phyloP scores from a whole-genome alignment of 2,113 vertebrate genomes.

The Coracopsis vasa region DNA sequence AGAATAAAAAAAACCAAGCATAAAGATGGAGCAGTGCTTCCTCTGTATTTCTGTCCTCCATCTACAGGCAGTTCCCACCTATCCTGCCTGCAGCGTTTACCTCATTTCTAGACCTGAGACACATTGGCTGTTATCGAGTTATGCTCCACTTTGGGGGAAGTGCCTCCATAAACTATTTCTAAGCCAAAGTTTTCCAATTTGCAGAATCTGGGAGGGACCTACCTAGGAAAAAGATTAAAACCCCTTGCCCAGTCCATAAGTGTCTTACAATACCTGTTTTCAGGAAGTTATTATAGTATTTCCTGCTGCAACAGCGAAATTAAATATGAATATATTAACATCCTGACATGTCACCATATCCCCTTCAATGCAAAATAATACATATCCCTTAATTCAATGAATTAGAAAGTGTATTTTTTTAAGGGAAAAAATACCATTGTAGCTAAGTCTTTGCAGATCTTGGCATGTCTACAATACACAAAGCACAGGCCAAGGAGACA shows the following conservation, averaged over 20 bases:
- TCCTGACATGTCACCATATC: neutral
- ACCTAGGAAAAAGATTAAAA: neutral
- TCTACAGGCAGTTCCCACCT: neutral
- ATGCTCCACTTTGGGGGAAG: neutral
- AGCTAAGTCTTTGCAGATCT: constrained; percentile 36
- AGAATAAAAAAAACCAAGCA: neutral
- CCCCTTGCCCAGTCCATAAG: neutral
- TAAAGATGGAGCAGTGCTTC: neutral
- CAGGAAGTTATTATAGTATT: neutral
- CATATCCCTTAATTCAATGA: constrained; percentile 4
- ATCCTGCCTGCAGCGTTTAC: neutral
- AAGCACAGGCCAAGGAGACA: neutral
- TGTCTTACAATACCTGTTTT: neutral
- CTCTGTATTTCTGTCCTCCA: neutral
- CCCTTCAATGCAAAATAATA: constrained; percentile 7
- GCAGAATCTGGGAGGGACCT: neutral
- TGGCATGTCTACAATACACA: neutral
- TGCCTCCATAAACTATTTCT: neutral
- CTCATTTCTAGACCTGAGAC: neutral
- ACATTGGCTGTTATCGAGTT: neutral
- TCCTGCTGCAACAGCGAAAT: neutral
- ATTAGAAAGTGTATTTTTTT: constrained; percentile 25
- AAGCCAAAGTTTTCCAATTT: neutral
- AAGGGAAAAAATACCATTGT: neutral
- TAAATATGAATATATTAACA: neutral